Evolutionary conservation across 2,113 vertebrate species (phyloP), one percentile per base, ranked within the genome.

Genomic region (Isichthys henryi): DNA sequence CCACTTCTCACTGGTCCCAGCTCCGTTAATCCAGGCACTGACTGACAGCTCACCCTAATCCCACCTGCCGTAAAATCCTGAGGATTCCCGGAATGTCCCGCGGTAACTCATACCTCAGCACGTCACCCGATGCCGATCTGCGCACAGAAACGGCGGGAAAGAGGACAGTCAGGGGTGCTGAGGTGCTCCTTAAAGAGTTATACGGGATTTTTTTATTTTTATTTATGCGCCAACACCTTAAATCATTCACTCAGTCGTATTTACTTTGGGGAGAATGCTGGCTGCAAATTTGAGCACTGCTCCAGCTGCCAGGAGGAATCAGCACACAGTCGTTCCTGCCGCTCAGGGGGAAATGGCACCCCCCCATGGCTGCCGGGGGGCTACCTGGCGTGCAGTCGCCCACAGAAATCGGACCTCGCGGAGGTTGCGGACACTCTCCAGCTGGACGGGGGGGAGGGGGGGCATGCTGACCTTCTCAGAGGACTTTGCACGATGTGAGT

Each of bases 391-490:
- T 31, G 35, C 9, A 46, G 58, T 35, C 39, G 23, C 21, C 8
- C 23, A 88, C 56, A 39, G 49, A 87, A 53, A 15, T 1, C 49
- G 48, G 88, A 88, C 27, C 23, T 13, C 5, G 23, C 45, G 35
- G 11, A 48, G 23, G n/a, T 31, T 43, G 86, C 53, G 50, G 19
- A 56, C 15, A 43, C 17, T 86, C 21, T 15, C 84, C 84, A 45
- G 23, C 27, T 50, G 52, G 45, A 17, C 19, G 27, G 39, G 77
- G 35, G 56, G 62, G 31, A 1, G 43, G 83, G 43, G 48, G 77
- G 35, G 85, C 15, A 53, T 19, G 83, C 45, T 45, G 1, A 90
- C 91, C 91, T 91, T 89, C 91, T 91, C 88, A 31, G 5, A 77
- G 27, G 46, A 88, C 50, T 87, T 23, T 53, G 19, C 52, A 53